Base-by-base conservation (phyloP, 2,113 vertebrate species). In the Embiotoca jacksoni region DNA sequence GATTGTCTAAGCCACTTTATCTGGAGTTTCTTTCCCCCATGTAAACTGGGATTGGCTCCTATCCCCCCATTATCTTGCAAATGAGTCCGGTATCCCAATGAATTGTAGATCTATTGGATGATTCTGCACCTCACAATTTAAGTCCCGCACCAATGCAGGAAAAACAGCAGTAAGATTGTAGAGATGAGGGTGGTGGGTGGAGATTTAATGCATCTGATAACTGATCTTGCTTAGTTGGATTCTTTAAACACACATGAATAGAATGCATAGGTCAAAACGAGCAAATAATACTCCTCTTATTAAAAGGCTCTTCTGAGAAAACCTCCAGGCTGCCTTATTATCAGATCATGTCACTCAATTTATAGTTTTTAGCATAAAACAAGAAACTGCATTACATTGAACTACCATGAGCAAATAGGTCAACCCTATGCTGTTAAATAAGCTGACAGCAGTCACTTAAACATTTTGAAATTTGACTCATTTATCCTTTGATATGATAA, bases 401-500 rank as follows among this genome's bases (percentile, higher is more conserved):
- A 67, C 36, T 13, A 30, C 47, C 15, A 47, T 35, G 47, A 14
- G 3, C 44, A 84, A 82, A 66, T 75, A 70, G 78, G 81, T 86
- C 83, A 84, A 11, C 44, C 60, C 55, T 50, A 50, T 14, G 8
- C 53, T 60, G 14, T 68, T 70, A 41, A 57, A 54, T 37, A 31
- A 32, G 58, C 60, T 55, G 33, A 54, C 49, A 81, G 49, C 32
- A 50, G 54, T 56, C 56, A n/a, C 31, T 72, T 67, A 33, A 62
- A 80, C 64, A 55, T 71, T 15, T 62, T 80, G 7, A 37, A 58
- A 63, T 56, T 30, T 4, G 23, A 68, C 62, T 73, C 44, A 64
- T 81, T 72, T 72, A 64, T 60, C 68, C n/a, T 67, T 63, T 35
- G 46, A 37, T 47, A 64, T 67, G 71, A 83, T 75, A 50, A 78